Conservation (phyloP, 2,888 invertebrate species). For the Cordilura impudica region DNA sequence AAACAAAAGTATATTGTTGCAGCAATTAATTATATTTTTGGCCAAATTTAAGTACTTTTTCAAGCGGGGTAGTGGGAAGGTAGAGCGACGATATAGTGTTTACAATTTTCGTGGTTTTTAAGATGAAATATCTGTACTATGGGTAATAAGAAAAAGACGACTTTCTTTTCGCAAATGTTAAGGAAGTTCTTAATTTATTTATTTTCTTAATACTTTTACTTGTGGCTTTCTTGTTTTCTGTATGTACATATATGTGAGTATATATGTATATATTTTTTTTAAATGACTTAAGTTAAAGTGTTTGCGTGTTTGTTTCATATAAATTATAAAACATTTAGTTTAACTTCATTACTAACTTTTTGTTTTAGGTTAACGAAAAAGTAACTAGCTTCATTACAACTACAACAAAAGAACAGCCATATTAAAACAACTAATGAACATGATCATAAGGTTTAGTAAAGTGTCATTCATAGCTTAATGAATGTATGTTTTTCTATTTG, state of each 20-base stretch:
- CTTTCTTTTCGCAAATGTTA: slow-evolving; percentile 5
- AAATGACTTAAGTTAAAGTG: slow-evolving; percentile 36
- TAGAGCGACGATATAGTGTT: too few species aligned
- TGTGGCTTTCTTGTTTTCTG: not conserved
- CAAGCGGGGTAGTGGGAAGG: not conserved
- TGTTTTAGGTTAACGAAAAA: not conserved
- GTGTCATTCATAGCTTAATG: slow-evolving; percentile 1
- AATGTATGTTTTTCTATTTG: not conserved
- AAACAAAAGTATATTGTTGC: slow-evolving; percentile 10
- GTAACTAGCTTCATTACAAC: not conserved
- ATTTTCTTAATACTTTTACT: not conserved
- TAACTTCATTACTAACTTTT: slow-evolving; percentile 20
- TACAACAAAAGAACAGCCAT: not conserved
- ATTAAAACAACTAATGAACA: not conserved
- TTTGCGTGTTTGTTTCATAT: slow-evolving; percentile 37
- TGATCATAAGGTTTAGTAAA: not conserved
- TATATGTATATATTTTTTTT: not conserved
- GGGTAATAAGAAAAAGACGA: not conserved
- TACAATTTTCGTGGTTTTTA: not conserved
- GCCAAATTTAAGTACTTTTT: slow-evolving; percentile 17
- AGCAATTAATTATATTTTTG: slow-evolving; percentile 52
- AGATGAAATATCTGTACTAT: too few species aligned
- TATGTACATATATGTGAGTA: too few species aligned
- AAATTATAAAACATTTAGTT: slow-evolving; percentile 47
- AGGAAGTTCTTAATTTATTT: slow-evolving; percentile 26